Percentiles rank a stretch among this genome's conserved stretches.
These are phyloP conservation scores for Periophthalmus modestus DNA, from an alignment of 2,113 vertebrate species.

Conservation along the genomic window DNA sequence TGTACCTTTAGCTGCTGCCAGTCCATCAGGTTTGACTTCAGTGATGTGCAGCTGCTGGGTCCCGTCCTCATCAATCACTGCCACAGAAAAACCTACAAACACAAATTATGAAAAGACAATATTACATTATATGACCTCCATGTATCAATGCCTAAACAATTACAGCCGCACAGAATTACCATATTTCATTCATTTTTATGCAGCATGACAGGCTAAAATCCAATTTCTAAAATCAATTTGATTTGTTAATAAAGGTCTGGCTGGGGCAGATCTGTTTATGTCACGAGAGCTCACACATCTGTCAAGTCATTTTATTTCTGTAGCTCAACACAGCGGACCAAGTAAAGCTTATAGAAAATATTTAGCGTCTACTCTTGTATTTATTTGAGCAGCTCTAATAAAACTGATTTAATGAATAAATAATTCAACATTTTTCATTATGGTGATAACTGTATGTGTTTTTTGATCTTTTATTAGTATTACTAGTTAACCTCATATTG, in stretches of 20 bases:
- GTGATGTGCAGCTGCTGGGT: conserved; percentile 86
- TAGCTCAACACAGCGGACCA: neutral
- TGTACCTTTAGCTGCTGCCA: conserved; percentile 89
- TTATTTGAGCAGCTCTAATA: neutral
- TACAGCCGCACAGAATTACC: conserved; percentile 37
- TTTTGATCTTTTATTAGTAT: neutral
- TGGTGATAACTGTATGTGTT: neutral
- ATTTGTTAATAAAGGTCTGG: conserved; percentile 20
- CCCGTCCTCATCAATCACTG: conserved; percentile 88
- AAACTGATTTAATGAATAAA: neutral
- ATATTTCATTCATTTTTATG: conserved; percentile 32
- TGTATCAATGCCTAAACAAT: conserved; percentile 12
- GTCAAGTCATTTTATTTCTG: neutral
- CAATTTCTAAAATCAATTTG: conserved; percentile 45
- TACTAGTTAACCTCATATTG: neutral
- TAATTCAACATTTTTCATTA: neutral
- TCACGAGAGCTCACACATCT: neutral
- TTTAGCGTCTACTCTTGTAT: neutral
- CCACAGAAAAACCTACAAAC: conserved; percentile 87
- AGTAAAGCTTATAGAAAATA: too few relatives aligned
- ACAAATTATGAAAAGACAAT: conserved; percentile 12
- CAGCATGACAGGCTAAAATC: conserved; percentile 51
- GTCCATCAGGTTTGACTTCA: conserved; percentile 83
- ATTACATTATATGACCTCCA: conserved; percentile 4
- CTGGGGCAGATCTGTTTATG: conserved; percentile 7